These are phyloP conservation scores for Parnassius mnemosyne DNA, from an alignment of 2,888 invertebrate species.

Conservation along the genomic window DNA sequence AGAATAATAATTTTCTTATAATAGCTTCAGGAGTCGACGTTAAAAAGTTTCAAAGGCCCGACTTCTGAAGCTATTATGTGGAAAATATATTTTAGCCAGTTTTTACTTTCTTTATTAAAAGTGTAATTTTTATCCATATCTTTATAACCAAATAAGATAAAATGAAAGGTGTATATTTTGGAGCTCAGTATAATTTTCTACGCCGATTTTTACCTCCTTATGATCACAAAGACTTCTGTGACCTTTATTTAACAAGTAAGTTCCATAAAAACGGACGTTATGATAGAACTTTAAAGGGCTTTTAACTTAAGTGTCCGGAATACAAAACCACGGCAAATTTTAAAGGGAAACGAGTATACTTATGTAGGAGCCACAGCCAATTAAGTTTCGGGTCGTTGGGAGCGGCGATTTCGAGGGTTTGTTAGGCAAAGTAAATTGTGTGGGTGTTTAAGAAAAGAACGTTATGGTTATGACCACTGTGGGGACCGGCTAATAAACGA, in stretches of 20 bases:
- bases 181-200: no score
- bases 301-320: slow-evolving; percentile 1
- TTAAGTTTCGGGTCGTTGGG: slow-evolving; percentile 11
- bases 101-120: no score
- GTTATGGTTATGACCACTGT: background rate
- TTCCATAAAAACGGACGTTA: background rate
- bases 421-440: slow-evolving; percentile 14
- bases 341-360: slow-evolving; percentile 9
- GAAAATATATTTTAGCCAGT: no score
- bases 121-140: no score
- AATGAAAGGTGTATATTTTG: no score
- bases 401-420: slow-evolving; percentile 1
- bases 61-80: no score
- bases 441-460: background rate
- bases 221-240: background rate
- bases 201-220: no score
- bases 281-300: background rate
- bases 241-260: background rate
- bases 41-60: no score
- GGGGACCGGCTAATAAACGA: no score
- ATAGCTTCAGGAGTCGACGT: no score
- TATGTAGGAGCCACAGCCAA: slow-evolving; percentile 6
- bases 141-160: no score
- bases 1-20: no score
- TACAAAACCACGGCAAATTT: background rate